These are phyloP conservation scores for Pantherophis guttatus DNA, from an alignment of 2,113 vertebrate genomes.

Conservation along the genomic window DNA sequence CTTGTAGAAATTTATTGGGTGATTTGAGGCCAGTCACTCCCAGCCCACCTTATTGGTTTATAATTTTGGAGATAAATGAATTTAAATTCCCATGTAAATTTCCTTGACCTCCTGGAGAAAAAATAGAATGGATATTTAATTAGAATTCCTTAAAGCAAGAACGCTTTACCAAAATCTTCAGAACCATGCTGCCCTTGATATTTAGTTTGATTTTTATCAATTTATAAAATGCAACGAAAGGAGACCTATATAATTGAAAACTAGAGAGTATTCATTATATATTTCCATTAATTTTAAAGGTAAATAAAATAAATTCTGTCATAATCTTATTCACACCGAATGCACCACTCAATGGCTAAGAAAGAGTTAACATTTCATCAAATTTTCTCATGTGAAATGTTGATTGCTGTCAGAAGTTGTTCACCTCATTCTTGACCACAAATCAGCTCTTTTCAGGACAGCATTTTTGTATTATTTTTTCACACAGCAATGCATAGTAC, in stretches of 20 bases:
- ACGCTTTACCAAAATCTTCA: not conserved
- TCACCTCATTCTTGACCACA: not conserved
- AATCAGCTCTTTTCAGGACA: not conserved
- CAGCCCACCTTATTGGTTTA: not conserved
- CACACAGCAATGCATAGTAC: not conserved
- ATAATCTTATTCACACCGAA: not conserved
- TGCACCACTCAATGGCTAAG: not conserved
- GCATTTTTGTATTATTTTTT: not conserved
- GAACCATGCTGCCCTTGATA: not conserved
- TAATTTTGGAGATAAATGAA: not conserved
- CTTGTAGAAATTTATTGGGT: not conserved
- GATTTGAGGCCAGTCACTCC: not conserved
- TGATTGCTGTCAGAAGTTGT: not conserved
- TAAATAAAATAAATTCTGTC: not conserved
- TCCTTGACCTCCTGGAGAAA: not conserved
- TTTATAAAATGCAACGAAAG: not conserved
- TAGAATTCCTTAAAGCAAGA: not conserved
- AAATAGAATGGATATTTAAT: not conserved
- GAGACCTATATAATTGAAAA: not conserved
- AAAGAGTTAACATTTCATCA: not conserved
- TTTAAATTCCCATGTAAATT: not conserved
- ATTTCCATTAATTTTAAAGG: not conserved
- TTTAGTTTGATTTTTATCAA: not conserved
- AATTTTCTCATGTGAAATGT: not conserved
- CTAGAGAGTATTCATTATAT: not conserved